Percentiles rank a stretch among this genome's conserved stretches.
Conservation (phyloP, 2,113 vertebrate species). For the Platysternon megacephalum region DNA sequence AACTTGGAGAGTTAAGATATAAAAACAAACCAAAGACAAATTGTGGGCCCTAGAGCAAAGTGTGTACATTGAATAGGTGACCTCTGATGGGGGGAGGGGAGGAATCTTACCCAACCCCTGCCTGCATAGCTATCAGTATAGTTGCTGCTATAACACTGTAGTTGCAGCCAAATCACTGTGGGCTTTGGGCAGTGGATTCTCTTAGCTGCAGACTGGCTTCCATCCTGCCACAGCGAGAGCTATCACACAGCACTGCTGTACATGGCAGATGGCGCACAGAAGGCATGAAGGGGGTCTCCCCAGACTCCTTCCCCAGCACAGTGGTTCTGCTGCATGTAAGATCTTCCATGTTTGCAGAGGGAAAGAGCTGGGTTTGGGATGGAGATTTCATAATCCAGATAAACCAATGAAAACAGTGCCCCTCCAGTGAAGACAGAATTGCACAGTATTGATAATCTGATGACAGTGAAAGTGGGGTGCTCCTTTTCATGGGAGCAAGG, state of each 20-base stretch:
- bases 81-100: not conserved
- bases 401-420: not conserved
- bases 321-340: not conserved
- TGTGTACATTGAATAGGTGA: not conserved
- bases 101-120: not conserved
- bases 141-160: not conserved
- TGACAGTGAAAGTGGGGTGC: not conserved
- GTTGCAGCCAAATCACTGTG: not conserved
- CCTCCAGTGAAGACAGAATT: not conserved
- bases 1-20: not conserved
- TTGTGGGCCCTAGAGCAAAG: not conserved
- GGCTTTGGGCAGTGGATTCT: not conserved
- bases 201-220: not conserved
- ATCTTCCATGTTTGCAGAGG: not conserved
- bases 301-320: not conserved
- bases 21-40: not conserved
- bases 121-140: not conserved
- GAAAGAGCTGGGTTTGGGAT: no score
- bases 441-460: conserved; percentile 5
- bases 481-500: not conserved
- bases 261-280: not conserved
- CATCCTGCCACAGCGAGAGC: not conserved
- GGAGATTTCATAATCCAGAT: not conserved
- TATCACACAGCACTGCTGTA: not conserved
- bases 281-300: conserved; percentile 7